Evolutionary conservation across 2,888 invertebrate species (phyloP), one percentile per base, ranked within the genome.

Genomic region (Ophonus ardosiacus): DNA sequence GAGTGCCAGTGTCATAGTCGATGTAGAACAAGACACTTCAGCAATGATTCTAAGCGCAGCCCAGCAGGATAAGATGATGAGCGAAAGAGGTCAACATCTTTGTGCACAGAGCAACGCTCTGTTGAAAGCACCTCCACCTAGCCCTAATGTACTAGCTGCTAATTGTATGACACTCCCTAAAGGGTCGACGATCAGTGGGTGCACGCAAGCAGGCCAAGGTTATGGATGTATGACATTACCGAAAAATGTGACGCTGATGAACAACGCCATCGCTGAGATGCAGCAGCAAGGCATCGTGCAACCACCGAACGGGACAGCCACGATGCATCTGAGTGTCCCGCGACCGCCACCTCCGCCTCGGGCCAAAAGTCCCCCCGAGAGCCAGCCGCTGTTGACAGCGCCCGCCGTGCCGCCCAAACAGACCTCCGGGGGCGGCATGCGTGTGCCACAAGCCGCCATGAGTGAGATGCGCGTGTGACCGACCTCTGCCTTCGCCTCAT

Each of bases 401-500:
- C 7, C 93, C 91, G 86, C 93, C 92, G 88, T 92, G 91, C 89
- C 89, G 81, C 89, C 92, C 91, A 90, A 90, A 84, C 88, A 87
- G 86, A 7, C 8, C 31, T 31, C 31, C 84, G 89, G 89, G 85
- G 93, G 93, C 86, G 92, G 92, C 86, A 93, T 94, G 89, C 93
- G 93, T 90, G 94, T 96, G 90, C 96, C 96, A 79, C 96, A 96
- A 90, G 96, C 96, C 87, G 96, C 96, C 86, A 96, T 97, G 92
- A 96, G 96, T 91, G 97, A 97, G 92, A 97, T 97, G 97, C 93
- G 97, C 92, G 97, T 97, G 95, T 97, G 97, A 97, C 96, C 85
- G 51, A n/a, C 57, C 63, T 84, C 74, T 31, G 24, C 74, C 43
- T 76, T 17, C 43, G 18, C 76, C 65, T 38, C 74, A 40, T 59